Percentiles rank a stretch among this genome's conserved stretches.
These are phyloP conservation scores for Sphaerophoria taeniata DNA, from an alignment of 2,888 invertebrate genomes.

Conservation along the genomic window DNA sequence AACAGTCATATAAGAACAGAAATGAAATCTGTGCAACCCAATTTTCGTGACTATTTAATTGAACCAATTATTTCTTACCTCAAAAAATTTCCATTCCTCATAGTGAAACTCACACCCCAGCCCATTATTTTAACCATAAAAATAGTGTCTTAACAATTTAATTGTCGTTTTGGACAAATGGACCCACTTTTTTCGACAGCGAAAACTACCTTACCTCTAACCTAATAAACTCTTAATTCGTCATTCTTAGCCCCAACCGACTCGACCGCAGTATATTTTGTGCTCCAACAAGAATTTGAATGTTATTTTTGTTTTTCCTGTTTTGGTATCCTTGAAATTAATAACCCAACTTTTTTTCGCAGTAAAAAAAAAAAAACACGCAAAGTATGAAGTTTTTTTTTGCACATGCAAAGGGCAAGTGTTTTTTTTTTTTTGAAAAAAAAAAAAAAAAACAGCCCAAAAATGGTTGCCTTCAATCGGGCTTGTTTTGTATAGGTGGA, in stretches of 20 bases:
- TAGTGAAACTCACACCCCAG: not conserved
- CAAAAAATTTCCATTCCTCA: not conserved
- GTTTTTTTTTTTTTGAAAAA: too few relatives aligned
- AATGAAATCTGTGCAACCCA: too few relatives aligned
- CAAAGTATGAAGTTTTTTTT: slow-evolving; percentile 10
- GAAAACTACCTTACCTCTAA: not conserved
- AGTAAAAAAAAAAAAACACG: slow-evolving; percentile 5
- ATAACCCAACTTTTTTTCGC: not conserved
- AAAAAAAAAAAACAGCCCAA: too few relatives aligned
- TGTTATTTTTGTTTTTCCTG: not conserved
- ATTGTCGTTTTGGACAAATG: slow-evolving; percentile 15
- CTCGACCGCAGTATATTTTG: not conserved
- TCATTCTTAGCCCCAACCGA: slow-evolving; percentile 10
- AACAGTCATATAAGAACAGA: slow-evolving; percentile 4
- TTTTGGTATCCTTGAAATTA: slow-evolving; percentile 20
- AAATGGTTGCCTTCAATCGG: too few relatives aligned
- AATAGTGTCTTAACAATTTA: not conserved
- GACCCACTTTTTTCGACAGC: not conserved
- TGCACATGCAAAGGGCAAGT: too few relatives aligned
- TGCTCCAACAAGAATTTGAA: slow-evolving; percentile 14
- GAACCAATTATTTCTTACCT: not conserved
- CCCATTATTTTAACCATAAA: not conserved
- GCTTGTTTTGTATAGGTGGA: too few relatives aligned
- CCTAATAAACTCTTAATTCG: slow-evolving; percentile 14
- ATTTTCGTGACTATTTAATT: slow-evolving; percentile 24